A percentile compares a stretch with the other conserved stretches of the same genome.
These are phyloP conservation scores for Astreopora myriophthalma DNA, from an alignment of 64 coral and sea anemone species.

Conservation along the genomic window DNA sequence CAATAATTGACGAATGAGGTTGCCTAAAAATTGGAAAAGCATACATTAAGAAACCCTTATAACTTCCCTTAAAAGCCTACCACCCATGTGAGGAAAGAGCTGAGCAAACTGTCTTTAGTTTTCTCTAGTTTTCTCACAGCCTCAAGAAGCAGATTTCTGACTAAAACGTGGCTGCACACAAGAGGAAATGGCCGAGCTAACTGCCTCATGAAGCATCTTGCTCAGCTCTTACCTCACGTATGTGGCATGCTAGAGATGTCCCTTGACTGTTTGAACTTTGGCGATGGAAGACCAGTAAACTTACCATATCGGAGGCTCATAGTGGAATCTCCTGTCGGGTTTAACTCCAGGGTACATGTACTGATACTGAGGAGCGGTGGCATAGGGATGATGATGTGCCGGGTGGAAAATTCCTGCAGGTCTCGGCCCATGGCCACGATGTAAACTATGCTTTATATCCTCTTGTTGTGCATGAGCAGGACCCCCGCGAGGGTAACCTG, in stretches of 20 bases:
- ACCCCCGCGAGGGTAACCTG: constrained; percentile 61
- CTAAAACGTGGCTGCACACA: too few relatives aligned
- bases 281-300: background rate
- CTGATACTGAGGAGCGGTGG: constrained; percentile 62
- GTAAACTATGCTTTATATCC: constrained; percentile 64
- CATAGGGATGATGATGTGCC: constrained; percentile 73
- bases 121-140: too few relatives aligned
- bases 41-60: background rate
- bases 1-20: constrained; percentile 67
- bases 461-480: constrained; percentile 42
- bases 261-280: too few relatives aligned
- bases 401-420: constrained; percentile 74
- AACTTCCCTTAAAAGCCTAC: too few relatives aligned
- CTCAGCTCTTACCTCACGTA: too few relatives aligned
- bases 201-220: too few relatives aligned
- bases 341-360: constrained; percentile 77
- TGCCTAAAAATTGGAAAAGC: constrained; percentile 51
- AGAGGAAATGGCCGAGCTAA: too few relatives aligned
- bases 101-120: too few relatives aligned
- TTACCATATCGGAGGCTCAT: constrained; percentile 82
- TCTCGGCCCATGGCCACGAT: constrained; percentile 28
- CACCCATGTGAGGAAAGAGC: too few relatives aligned
- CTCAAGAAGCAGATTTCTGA: too few relatives aligned
- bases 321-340: constrained; percentile 67
- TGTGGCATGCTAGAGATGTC: too few relatives aligned